phyloP scores from a whole-genome alignment of 2,888 invertebrate genomes.

The Limnephilus lunatus region DNA sequence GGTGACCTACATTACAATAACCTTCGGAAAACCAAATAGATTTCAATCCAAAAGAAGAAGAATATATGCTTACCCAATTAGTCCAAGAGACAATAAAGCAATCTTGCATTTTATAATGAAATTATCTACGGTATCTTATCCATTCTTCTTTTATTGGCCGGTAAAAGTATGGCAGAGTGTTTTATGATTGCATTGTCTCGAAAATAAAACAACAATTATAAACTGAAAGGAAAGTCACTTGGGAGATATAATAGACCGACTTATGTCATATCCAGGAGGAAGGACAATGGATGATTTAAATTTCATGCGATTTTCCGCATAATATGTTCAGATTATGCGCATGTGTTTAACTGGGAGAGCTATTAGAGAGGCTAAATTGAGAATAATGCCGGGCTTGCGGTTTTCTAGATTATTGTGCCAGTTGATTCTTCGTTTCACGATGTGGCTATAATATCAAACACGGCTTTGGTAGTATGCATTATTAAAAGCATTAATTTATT shows the following conservation, averaged over 20 bases:
- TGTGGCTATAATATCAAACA: neutral
- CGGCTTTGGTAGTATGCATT: neutral
- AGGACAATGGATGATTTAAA: conserved; percentile 37
- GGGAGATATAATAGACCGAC: neutral
- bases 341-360: conserved; percentile 4
- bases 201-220: conserved; percentile 33
- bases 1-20: neutral
- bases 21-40: neutral
- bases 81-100: neutral
- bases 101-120: neutral
- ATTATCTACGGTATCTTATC: neutral
- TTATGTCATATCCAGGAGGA: conserved; percentile 22
- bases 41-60: neutral
- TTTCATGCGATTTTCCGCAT: conserved; percentile 18
- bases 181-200: conserved; percentile 15
- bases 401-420: neutral
- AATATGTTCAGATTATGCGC: conserved; percentile 21
- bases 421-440: neutral
- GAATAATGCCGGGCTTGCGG: conserved; percentile 19
- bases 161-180: neutral
- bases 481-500: neutral
- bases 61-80: neutral
- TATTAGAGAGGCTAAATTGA: neutral
- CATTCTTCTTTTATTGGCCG: conserved; percentile 2
- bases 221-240: conserved; percentile 29